Evolutionary conservation across 1,140 invertebrate genomes (phyloP), one percentile per base, ranked within the genome.

Genomic region (Drosophila kepulauana): DNA sequence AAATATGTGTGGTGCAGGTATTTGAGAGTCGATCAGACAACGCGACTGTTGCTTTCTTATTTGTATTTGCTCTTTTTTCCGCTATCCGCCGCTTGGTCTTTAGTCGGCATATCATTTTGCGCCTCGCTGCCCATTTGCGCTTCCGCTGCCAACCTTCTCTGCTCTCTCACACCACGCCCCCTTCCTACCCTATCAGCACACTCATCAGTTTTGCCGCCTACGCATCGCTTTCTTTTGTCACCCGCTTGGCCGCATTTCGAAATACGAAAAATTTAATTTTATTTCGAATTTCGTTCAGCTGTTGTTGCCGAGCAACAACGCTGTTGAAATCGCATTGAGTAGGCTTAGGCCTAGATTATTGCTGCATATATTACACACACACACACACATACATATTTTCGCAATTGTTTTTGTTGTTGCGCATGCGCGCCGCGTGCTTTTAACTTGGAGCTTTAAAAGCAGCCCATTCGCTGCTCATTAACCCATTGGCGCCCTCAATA

Each of bases 61-160:
- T 38, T 38, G 35, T 25, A 25, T 43, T 71, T 48, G 64, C 30
- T 78, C 7, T 66, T 78, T 25, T 45, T 54, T 45, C 41, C 59
- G 41, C 62, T 61, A 28, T 64, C 49, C 48, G 49, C 5, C 46
- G 46, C 33, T 64, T 46, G 52, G 20, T 30, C 25, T 48, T 5
- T 8, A 51, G 35, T 57, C 33, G 54, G 79, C 68, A 87, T 86
- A 82, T 87, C 70, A 87, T 86, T 86, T 86, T 82, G 81, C 75
- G 82, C 82, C 75, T 75, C 75, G 76, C 57, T 82, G 64, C 63
- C 66, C 80, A 78, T 78, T 82, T 79, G 70, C 82, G 85, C 68
- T 86, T 81, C 79, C 75, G 79, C 75, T 75, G 56, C 65, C 69
- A 63, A 51, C 38, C 20, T 28, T 58, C 13, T 33, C 1, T n/a